Base-by-base conservation (phyloP, 1,140 invertebrate genomes). In the Drosophila simulans region DNA sequence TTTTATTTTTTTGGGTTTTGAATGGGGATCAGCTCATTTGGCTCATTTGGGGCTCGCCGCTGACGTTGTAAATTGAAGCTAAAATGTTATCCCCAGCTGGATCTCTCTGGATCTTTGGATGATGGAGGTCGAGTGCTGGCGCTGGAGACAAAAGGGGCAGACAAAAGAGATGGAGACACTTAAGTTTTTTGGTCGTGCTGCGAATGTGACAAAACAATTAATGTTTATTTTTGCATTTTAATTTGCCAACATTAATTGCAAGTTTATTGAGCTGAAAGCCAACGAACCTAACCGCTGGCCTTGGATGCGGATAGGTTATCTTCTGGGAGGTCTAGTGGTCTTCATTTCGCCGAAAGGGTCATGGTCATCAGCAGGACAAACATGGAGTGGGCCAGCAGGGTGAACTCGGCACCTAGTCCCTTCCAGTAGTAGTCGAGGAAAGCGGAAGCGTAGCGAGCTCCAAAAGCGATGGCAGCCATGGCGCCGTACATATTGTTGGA, bases 141-240 rank as follows among this genome's bases (percentile, higher is more conserved):
- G 31, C 31, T 31, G 57, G 12, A 5, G 31, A 15, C 31, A 35
- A 52, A 52, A 35, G 49, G 31, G 49, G 27, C 10, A 35, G 49
- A 20, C 22, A 40, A 43, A 49, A 40, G 5, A 22, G 60, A 37
- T 22, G 34, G 22, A 31, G 63, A 83, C 69, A 82, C 63, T 83
- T 84, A 60, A 82, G 56, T 73, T 65, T 66, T 81, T 78, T 49
- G 40, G 15, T 52, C 39, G 27, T 69, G 48, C 59, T 39, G 63
- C 35, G 63, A 64, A 25, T 56, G 66, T 85, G 74, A 82, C 78
- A 88, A 86, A 85, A 88, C 80, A 88, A 88, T 88, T 89, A 90
- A 90, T 90, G 85, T 90, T 85, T 86, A 90, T 90, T 90, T 85
- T 90, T 90, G 85, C 75, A 90, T 90, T 90, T 90, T 85, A 85